Conservation (phyloP, 2,888 invertebrate genomes). For the Diarsia rubi region DNA sequence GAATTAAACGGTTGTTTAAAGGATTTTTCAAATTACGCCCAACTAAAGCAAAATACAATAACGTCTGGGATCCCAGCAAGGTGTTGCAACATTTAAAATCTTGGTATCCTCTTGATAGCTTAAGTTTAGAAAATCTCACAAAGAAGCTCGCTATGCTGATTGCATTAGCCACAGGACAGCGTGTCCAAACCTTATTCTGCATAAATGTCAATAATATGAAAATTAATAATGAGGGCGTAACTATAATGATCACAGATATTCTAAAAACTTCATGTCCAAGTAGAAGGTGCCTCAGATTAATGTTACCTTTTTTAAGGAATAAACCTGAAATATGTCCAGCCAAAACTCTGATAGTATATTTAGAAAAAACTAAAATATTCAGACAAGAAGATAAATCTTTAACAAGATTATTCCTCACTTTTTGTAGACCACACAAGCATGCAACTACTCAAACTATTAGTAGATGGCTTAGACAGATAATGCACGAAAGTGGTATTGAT, state of each 20-base stretch:
- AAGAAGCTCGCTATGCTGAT: neutral
- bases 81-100: neutral
- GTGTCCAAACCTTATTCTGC: slow-evolving; percentile 4
- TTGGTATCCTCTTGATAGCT: slow-evolving; percentile 10
- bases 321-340: too few relatives aligned
- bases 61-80: slow-evolving; percentile 12
- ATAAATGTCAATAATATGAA: neutral
- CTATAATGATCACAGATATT: neutral
- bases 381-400: too few relatives aligned
- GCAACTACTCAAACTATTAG: slow-evolving; percentile 6
- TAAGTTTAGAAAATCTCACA: slow-evolving; percentile 1
- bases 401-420: neutral
- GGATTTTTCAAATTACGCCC: neutral
- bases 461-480: slow-evolving; percentile 1
- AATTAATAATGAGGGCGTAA: neutral
- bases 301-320: neutral
- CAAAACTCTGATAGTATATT: too few relatives aligned
- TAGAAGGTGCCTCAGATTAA: neutral
- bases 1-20: neutral
- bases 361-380: too few relatives aligned
- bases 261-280: neutral
- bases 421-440: neutral
- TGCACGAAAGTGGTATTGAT: neutral
- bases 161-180: neutral
- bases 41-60: slow-evolving; percentile 3